These are phyloP conservation scores for Triplophysa rosa DNA, from an alignment of 2,113 vertebrate species.

Conservation along the genomic window DNA sequence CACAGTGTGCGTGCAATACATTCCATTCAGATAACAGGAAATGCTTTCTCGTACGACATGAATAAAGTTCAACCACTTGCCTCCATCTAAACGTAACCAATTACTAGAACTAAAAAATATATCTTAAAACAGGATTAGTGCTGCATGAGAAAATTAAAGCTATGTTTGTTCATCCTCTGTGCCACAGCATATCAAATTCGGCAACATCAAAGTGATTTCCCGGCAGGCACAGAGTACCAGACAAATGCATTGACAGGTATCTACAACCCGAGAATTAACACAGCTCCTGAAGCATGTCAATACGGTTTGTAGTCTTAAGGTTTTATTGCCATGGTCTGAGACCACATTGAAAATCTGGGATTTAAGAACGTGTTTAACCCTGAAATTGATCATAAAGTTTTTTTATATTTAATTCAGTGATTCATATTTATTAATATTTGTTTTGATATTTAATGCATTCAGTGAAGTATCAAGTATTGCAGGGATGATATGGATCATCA, in stretches of 20 bases:
- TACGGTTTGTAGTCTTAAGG: neutral
- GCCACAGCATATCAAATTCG: slow-evolving; percentile 32
- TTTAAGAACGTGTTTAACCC: too few species aligned
- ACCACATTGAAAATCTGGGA: too few species aligned
- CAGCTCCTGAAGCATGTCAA: neutral
- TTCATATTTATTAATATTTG: too few species aligned
- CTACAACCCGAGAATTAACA: neutral
- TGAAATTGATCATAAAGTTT: too few species aligned
- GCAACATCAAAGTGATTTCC: slow-evolving; percentile 15
- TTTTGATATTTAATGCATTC: too few species aligned
- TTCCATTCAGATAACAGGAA: slow-evolving; percentile 3
- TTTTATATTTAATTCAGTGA: too few species aligned
- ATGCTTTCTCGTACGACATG: neutral
- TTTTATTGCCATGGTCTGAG: neutral
- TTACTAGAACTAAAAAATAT: neutral
- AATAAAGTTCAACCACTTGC: neutral
- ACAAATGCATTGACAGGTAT: neutral
- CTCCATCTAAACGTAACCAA: neutral
- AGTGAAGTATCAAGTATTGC: too few species aligned
- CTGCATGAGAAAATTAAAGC: neutral
- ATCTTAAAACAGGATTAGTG: neutral
- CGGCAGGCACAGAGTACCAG: neutral
- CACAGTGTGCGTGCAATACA: neutral
- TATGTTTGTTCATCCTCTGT: slow-evolving; percentile 1
- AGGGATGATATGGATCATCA: too few species aligned